phyloP scores from a whole-genome alignment of 2,113 vertebrate genomes.

The Eudyptes chrysolophus region DNA sequence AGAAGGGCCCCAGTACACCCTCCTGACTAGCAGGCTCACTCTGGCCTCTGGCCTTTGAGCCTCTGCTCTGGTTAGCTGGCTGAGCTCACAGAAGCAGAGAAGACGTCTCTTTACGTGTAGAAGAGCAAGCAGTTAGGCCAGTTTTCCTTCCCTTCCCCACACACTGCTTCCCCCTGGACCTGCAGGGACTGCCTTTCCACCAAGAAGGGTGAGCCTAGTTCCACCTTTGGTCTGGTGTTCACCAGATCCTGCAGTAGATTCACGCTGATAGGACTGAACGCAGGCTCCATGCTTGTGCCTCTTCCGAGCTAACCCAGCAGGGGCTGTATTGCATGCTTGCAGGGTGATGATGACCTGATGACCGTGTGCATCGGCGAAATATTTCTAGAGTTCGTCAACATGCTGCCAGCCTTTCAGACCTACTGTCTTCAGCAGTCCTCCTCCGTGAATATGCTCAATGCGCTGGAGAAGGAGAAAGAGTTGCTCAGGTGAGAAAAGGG shows the following conservation, averaged over 20 bases:
- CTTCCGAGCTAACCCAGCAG: neutral
- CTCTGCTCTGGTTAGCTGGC: neutral
- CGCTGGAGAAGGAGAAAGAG: constrained; percentile 93
- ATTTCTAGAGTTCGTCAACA: constrained; percentile 92
- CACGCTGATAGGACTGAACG: neutral
- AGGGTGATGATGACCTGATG: constrained; percentile 89
- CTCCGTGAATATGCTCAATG: constrained; percentile 88
- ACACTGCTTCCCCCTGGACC: neutral
- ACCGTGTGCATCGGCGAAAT: constrained; percentile 89
- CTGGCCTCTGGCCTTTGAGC: neutral
- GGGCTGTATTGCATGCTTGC: neutral
- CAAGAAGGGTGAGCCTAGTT: neutral
- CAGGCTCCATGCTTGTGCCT: neutral
- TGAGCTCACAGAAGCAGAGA: neutral
- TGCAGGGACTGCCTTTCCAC: neutral
- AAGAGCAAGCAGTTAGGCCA: neutral
- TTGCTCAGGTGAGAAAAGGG: constrained; percentile 81
- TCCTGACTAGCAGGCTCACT: neutral
- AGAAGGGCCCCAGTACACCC: neutral
- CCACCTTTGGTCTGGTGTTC: neutral
- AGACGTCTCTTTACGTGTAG: neutral
- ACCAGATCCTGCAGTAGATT: neutral
- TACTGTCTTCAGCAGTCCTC: constrained; percentile 92
- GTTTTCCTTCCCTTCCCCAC: neutral
- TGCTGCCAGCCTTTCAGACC: constrained; percentile 93